Evolutionary conservation across 2,113 vertebrate species (phyloP).

Genomic region (Periophthalmus modestus): DNA sequence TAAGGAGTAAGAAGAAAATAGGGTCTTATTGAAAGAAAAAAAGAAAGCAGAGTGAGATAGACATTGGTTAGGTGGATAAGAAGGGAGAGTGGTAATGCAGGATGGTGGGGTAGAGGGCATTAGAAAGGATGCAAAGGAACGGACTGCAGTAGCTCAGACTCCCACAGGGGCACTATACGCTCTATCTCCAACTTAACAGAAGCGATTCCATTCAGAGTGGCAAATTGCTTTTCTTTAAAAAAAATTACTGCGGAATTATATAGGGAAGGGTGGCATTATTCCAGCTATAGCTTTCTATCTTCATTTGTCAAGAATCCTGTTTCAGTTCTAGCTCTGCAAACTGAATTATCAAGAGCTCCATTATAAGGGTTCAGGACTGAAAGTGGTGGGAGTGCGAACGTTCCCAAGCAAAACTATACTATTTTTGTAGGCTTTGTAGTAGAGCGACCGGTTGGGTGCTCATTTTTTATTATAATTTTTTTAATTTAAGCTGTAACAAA

Average conservation of each 20-base stretch:
- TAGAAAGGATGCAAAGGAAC: constrained; percentile 50
- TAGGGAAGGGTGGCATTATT: constrained; percentile 11
- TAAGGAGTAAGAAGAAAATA: constrained; percentile 28
- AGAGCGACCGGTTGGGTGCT: too few relatives aligned
- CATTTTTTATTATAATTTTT: too few relatives aligned
- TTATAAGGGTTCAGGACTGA: not conserved
- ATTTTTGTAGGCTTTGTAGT: too few relatives aligned
- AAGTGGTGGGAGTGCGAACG: not conserved
- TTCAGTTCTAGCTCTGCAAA: not conserved
- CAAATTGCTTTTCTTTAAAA: constrained; percentile 30
- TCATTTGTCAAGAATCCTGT: constrained; percentile 18
- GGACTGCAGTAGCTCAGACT: constrained; percentile 61
- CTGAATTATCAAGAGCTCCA: not conserved
- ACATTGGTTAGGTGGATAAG: constrained; percentile 36
- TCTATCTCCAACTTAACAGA: constrained; percentile 60
- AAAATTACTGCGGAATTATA: constrained; percentile 17
- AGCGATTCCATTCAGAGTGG: constrained; percentile 25
- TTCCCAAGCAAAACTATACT: not conserved
- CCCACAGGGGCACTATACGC: constrained; percentile 63
- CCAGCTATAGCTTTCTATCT: constrained; percentile 9
- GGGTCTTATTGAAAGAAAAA: constrained; percentile 10
- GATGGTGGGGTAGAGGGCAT: constrained; percentile 51
- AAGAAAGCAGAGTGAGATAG: constrained; percentile 20
- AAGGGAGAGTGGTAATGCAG: constrained; percentile 39
- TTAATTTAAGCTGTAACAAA: too few relatives aligned